phyloP scores from a whole-genome alignment of 2,797 vertebrate genomes.

The Gastrophryne carolinensis region DNA sequence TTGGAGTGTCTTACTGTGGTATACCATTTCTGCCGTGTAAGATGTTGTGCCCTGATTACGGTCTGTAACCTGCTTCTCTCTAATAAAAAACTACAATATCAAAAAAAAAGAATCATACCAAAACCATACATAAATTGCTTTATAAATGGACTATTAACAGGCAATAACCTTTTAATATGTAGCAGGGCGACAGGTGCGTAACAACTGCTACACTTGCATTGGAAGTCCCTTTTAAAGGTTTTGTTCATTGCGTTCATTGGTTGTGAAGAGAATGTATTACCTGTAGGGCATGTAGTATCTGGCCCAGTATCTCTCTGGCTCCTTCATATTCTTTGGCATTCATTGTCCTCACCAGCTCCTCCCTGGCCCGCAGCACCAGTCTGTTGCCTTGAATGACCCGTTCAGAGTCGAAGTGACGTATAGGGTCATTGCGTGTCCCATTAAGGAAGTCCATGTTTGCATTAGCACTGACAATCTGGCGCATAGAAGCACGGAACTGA shows the following conservation, averaged over 20 bases:
- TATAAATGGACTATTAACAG: too few species aligned
- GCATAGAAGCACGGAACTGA: slow-evolving; percentile 75
- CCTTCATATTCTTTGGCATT: slow-evolving; percentile 70
- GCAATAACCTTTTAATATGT: too few species aligned
- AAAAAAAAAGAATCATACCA: too few species aligned
- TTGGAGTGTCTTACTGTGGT: too few species aligned
- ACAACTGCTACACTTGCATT: too few species aligned
- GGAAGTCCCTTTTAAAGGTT: too few species aligned
- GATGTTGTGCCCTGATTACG: too few species aligned
- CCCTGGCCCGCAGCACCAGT: slow-evolving; percentile 68
- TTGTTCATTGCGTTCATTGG: neutral
- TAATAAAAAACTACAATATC: too few species aligned
- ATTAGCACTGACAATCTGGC: slow-evolving; percentile 78
- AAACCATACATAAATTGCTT: too few species aligned
- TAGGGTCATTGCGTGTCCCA: slow-evolving; percentile 71
- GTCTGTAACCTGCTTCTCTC: too few species aligned
- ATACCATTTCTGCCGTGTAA: too few species aligned
- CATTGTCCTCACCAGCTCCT: slow-evolving; percentile 67
- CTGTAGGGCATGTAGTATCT: slow-evolving; percentile 80
- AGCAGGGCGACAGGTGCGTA: too few species aligned
- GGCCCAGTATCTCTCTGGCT: slow-evolving; percentile 74
- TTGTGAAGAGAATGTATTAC: slow-evolving; percentile 58
- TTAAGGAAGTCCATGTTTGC: slow-evolving; percentile 79
- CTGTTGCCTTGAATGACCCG: slow-evolving; percentile 62
- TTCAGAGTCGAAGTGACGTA: slow-evolving; percentile 85